Percentiles rank a stretch among this genome's conserved stretches.
phyloP scores from a whole-genome alignment of 2,113 vertebrate genomes.

The Setophaga petechia region DNA sequence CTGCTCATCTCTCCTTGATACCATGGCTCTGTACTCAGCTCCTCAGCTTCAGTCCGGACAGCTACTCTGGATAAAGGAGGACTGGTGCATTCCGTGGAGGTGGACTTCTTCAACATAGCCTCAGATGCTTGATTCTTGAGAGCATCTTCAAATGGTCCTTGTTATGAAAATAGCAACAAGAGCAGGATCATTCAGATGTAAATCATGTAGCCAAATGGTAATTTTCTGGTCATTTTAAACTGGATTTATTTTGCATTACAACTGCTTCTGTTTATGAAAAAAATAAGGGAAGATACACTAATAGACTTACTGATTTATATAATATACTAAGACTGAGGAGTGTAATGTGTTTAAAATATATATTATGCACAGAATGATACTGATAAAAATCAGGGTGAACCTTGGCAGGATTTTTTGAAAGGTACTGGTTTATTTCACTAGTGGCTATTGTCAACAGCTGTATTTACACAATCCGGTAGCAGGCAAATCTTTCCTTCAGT shows the following conservation, averaged over 20 bases:
- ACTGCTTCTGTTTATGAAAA: neutral
- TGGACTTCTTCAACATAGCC: constrained; percentile 78
- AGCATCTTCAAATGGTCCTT: constrained; percentile 96
- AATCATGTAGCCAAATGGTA: neutral
- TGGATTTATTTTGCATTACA: neutral
- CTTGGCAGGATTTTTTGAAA: neutral
- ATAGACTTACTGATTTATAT: neutral
- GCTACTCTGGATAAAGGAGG: constrained; percentile 80
- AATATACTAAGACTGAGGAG: neutral
- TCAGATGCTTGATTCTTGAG: constrained; percentile 81
- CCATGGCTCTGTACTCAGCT: constrained; percentile 87
- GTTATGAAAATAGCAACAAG: neutral
- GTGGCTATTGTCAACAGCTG: neutral
- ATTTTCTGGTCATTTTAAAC: neutral
- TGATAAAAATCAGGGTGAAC: neutral
- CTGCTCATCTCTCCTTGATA: constrained; percentile 95
- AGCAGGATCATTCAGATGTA: neutral
- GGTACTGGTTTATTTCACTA: neutral
- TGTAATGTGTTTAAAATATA: neutral
- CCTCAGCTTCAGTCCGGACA: constrained; percentile 77
- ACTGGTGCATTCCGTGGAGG: constrained; percentile 83
- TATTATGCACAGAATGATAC: neutral
- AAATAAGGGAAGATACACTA: neutral
- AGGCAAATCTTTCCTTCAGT: neutral
- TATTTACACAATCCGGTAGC: neutral